A percentile compares a stretch with the other conserved stretches of the same genome.
phyloP scores from a whole-genome alignment of 2,113 vertebrate species.

The Nipponia nippon region DNA sequence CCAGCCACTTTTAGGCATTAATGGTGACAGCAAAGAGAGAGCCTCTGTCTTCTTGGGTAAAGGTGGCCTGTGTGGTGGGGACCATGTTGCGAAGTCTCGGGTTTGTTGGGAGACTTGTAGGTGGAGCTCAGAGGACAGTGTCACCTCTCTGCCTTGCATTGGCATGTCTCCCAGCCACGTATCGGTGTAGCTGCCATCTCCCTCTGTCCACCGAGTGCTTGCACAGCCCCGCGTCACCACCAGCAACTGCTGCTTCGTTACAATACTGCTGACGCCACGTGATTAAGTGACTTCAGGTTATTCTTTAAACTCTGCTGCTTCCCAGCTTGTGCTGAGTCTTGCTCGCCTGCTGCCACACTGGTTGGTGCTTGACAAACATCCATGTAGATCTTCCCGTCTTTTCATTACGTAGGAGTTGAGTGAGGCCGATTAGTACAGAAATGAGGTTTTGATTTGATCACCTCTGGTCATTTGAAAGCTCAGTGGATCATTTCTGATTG shows the following conservation, averaged over 20 bases:
- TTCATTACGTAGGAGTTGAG: background rate
- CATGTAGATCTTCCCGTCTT: background rate
- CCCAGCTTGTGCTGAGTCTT: background rate
- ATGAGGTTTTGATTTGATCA: background rate
- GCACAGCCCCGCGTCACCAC: background rate
- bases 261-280: accelerated
- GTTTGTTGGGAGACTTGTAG: background rate
- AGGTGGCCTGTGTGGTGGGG: background rate
- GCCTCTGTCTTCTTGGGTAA: background rate
- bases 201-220: accelerated
- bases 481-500: background rate
- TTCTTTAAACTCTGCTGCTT: background rate
- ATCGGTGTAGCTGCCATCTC: background rate
- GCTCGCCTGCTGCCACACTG: background rate
- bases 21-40: background rate
- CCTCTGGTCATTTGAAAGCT: background rate
- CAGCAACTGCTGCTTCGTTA: background rate
- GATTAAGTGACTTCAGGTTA: background rate
- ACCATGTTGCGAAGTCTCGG: background rate
- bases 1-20: background rate
- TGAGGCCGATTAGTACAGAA: background rate
- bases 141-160: accelerated
- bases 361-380: background rate
- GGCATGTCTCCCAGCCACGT: background rate
- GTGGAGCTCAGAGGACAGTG: background rate